Evolutionary conservation across 2,888 invertebrate species (phyloP).

Genomic region (Priocnemis perturbator): DNA sequence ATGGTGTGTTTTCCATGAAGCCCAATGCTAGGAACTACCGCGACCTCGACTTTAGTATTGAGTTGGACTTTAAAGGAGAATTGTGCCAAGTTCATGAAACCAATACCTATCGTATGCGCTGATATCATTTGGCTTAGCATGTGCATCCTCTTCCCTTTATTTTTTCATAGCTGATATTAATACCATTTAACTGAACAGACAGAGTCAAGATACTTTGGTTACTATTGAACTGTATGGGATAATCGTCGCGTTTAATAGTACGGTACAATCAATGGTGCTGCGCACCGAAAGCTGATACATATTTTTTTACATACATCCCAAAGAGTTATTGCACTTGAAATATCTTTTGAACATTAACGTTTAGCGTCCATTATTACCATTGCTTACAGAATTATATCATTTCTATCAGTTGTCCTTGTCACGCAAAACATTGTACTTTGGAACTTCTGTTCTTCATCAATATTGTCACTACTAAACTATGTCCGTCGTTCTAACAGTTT

Average conservation of each 20-base stretch:
- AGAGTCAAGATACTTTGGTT: slow-evolving; percentile 25
- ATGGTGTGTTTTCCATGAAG: slow-evolving; percentile 93
- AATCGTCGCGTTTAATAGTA: slow-evolving; percentile 38
- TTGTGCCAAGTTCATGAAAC: slow-evolving; percentile 89
- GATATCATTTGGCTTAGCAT: slow-evolving; percentile 68
- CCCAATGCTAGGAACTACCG: slow-evolving; percentile 98
- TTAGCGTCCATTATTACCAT: slow-evolving; percentile 1
- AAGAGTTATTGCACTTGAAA: not conserved
- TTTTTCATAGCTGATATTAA: slow-evolving; percentile 44
- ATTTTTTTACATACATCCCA: slow-evolving; percentile 15
- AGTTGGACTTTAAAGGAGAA: slow-evolving; percentile 94
- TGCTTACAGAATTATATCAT: not conserved
- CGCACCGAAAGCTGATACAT: slow-evolving; percentile 28
- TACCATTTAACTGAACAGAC: slow-evolving; percentile 45
- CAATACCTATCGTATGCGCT: slow-evolving; percentile 94
- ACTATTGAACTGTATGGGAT: slow-evolving; percentile 37
- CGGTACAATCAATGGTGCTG: slow-evolving; percentile 34
- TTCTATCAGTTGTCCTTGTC: too few relatives aligned
- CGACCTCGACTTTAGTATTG: slow-evolving; percentile 96
- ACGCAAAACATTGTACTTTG: too few relatives aligned
- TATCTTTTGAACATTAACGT: not conserved
- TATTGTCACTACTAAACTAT: too few relatives aligned
- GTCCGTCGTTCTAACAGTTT: too few relatives aligned
- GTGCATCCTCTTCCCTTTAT: slow-evolving; percentile 43
- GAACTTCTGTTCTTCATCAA: not conserved